A percentile compares a stretch with the other conserved stretches of the same genome.
phyloP scores from a whole-genome alignment of 2,888 invertebrate genomes.

The Clepsis dumicolana region DNA sequence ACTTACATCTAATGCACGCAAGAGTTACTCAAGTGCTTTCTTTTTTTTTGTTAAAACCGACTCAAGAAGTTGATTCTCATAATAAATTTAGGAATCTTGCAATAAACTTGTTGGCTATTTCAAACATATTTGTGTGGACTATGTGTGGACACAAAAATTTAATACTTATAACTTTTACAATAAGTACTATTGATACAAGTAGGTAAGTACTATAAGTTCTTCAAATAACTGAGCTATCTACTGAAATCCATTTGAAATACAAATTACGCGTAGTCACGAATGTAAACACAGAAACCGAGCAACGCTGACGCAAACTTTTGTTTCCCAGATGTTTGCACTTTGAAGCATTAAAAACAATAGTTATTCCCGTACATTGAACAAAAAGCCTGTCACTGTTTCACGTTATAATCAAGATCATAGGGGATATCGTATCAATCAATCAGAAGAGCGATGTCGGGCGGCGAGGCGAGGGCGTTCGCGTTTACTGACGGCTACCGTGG shows the following conservation, averaged over 20 bases:
- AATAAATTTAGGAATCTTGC: no score
- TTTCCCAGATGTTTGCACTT: conserved; percentile 13
- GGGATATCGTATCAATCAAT: conserved; percentile 38
- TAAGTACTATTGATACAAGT: no score
- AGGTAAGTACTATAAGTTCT: no score
- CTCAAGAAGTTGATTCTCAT: not conserved
- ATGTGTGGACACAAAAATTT: no score
- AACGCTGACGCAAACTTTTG: conserved; percentile 18
- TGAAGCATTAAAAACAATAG: not conserved
- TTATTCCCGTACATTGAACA: conserved; percentile 26
- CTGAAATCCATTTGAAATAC: conserved; percentile 21
- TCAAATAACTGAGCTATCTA: conserved; percentile 14
- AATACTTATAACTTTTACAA: not conserved
- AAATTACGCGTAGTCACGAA: conserved; percentile 37
- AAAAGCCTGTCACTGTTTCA: conserved; percentile 10
- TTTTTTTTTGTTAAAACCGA: not conserved
- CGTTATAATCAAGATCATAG: conserved; percentile 34
- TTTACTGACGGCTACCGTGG: conserved; percentile 68
- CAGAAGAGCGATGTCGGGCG: conserved; percentile 46
- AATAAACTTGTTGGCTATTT: no score
- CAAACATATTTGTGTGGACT: no score
- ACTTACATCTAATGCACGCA: no score
- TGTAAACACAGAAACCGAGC: conserved; percentile 43
- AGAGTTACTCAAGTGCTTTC: not conserved
- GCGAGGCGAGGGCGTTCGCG: conserved; percentile 62